phyloP scores from a whole-genome alignment of 2,113 vertebrate genomes.

The Scytalopus superciliaris region DNA sequence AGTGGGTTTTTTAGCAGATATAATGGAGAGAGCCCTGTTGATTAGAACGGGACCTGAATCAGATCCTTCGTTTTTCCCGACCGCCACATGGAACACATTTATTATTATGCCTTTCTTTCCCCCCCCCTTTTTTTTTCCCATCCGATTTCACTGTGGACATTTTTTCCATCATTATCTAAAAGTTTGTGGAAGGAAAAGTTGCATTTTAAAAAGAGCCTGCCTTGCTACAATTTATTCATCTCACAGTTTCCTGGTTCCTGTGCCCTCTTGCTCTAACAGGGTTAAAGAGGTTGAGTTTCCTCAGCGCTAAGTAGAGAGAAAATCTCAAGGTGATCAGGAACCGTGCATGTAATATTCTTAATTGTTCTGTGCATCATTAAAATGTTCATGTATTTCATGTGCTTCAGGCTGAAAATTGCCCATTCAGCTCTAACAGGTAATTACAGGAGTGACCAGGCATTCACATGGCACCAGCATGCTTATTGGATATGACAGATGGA shows the following conservation, averaged over 20 bases:
- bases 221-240: slow-evolving; percentile 43
- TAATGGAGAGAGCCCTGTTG: not conserved
- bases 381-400: not conserved
- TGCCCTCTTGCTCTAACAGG: not conserved
- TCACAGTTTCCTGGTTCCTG: slow-evolving; percentile 13
- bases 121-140: not conserved
- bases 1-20: slow-evolving; percentile 9
- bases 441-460: slow-evolving; percentile 38
- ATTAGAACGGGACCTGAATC: slow-evolving; percentile 30
- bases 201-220: slow-evolving; percentile 65
- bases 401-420: slow-evolving; percentile 12
- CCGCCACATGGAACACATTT: slow-evolving; percentile 58
- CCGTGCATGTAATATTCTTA: slow-evolving; percentile 34
- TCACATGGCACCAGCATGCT: not conserved
- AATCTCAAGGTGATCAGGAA: slow-evolving; percentile 24
- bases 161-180: slow-evolving; percentile 69
- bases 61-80: slow-evolving; percentile 35
- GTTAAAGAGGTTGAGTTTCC: slow-evolving; percentile 35
- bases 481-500: slow-evolving; percentile 40
- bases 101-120: slow-evolving; percentile 15
- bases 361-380: slow-evolving; percentile 34
- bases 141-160: slow-evolving; percentile 63
- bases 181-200: slow-evolving; percentile 54
- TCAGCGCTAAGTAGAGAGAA: not conserved
- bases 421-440: slow-evolving; percentile 54